Conservation (phyloP, 2,797 vertebrate genomes). For the Sternotherus odoratus region DNA sequence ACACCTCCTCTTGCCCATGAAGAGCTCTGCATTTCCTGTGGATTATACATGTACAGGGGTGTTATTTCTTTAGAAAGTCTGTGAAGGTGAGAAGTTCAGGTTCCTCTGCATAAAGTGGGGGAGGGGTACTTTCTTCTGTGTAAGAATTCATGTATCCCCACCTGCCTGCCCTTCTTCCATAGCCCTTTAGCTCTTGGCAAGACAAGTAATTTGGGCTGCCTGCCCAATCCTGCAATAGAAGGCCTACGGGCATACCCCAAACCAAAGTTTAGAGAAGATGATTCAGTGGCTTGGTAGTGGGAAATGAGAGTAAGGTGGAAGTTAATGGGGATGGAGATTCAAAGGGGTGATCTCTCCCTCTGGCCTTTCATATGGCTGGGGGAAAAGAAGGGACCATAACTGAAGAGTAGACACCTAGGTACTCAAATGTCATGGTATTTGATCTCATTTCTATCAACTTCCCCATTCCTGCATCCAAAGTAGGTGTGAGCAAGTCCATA, state of each 20-base stretch:
- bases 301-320: not conserved
- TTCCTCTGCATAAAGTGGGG: not conserved
- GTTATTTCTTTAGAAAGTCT: not conserved
- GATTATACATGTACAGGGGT: not conserved
- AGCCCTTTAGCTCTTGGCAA: not conserved
- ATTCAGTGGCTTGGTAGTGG: fast-evolving
- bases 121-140: not conserved
- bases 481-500: not conserved
- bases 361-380: not conserved
- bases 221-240: not conserved
- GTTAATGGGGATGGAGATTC: fast-evolving
- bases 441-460: not conserved
- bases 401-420: too few relatives aligned
- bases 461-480: not conserved
- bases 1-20: not conserved
- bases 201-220: not conserved
- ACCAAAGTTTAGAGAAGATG: not conserved
- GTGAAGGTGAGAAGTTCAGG: not conserved
- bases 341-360: not conserved
- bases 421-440: not conserved
- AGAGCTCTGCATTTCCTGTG: not conserved
- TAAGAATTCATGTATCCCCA: not conserved
- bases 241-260: fast-evolving
- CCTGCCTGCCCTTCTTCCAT: not conserved
- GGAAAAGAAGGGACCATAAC: not conserved